A percentile compares a stretch with the other conserved stretches of the same genome.
phyloP scores from a whole-genome alignment of 30 jellyfish, hydroid and myxozoan genomes.

The Hydra vulgaris region DNA sequence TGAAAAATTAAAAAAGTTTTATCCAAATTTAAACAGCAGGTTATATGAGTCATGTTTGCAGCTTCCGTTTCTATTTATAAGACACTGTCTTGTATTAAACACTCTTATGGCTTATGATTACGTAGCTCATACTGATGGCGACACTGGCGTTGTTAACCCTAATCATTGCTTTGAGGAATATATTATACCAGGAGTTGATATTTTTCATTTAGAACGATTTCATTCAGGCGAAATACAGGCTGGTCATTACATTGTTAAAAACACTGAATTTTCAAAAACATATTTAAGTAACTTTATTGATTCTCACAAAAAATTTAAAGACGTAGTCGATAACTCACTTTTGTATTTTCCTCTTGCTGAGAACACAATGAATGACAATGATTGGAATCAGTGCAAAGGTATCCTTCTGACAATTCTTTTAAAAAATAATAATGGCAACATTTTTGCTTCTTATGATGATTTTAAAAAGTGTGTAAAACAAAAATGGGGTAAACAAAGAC shows the following conservation, averaged over 20 bases:
- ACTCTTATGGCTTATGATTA: not conserved
- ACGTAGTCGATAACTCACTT: not conserved
- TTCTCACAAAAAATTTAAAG: not conserved
- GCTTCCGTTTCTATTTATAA: not conserved
- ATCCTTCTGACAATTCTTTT: too few species aligned
- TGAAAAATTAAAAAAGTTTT: not conserved
- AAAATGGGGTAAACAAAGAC: not conserved
- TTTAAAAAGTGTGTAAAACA: constrained; percentile 2
- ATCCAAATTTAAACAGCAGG: not conserved
- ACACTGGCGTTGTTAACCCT: constrained; percentile 18
- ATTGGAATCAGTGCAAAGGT: not conserved
- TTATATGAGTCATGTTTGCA: not conserved
- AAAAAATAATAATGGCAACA: too few species aligned
- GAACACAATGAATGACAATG: not conserved
- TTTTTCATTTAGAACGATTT: constrained; percentile 17
- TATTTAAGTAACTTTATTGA: not conserved
- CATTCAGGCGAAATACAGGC: constrained; percentile 26
- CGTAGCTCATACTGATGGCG: constrained; percentile 12
- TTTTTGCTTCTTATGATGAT: not conserved
- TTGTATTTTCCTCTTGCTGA: not conserved
- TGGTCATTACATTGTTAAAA: constrained; percentile 20
- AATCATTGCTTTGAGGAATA: constrained; percentile 19
- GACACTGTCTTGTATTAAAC: constrained; percentile 11
- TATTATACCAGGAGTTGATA: constrained; percentile 23
- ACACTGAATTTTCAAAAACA: not conserved